Evolutionary conservation across 2,797 vertebrate species (phyloP), one percentile per base, ranked within the genome.

Genomic region (Chaetophractus vellerosus): DNA sequence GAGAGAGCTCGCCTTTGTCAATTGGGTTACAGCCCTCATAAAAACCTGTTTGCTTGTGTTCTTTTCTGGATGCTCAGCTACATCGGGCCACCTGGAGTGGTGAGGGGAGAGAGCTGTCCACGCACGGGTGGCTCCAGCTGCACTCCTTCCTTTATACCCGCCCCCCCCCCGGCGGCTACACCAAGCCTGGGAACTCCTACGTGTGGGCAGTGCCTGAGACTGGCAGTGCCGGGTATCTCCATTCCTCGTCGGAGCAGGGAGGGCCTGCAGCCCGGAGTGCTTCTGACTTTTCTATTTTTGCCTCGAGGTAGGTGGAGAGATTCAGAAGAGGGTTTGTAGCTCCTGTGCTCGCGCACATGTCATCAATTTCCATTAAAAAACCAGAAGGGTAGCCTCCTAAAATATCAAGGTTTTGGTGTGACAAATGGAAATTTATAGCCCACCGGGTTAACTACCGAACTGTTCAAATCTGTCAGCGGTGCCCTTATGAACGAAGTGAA

Each of bases 1-100:
- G 87, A 84, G 92, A 95, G 95, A 92, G 86, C 84, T 57, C 9
- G 69, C 87, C 95, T 97, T 91, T 90, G 96, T 96, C 94, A 93
- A 72, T 95, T 93, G 94, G 96, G 95, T 97, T 95, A 90, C 64
- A 90, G 96, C 75, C 75, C 95, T 96, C 93, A 69, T 96, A 97
- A 96, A 88, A 97, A 95, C 76, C 96, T 85, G 89, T 96, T 86
- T 95, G 82, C 90, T 88, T 88, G 83, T 72, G 31, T 97, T 96
- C 96, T 97, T 94, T 85, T 86, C 96, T 90, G 91, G 93, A 71
- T 57, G 76, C 33, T 91, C 74, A 11, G 57, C 72, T 61, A 90
- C 81, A n/a, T 57, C 28, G 41, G 79, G 82, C 88, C 91, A 86
- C 90, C 79, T 69, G 0, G 12, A 78, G 63, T 1, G 0, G 18